Conservation (phyloP, 2,113 vertebrate genomes). For the Plestiodon gilberti region DNA sequence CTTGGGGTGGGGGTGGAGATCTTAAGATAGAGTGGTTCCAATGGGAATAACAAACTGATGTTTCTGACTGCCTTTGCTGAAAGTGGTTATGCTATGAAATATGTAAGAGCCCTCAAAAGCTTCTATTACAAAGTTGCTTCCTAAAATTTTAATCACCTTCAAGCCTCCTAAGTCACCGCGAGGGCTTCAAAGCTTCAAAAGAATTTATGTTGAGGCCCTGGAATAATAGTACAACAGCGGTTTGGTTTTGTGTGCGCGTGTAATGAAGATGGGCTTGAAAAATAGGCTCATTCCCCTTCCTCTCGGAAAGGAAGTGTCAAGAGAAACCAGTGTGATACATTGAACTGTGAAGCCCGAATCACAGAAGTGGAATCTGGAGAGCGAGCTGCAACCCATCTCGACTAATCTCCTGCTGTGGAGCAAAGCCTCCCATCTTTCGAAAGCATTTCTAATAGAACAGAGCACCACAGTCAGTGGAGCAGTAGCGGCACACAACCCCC, state of each 20-base stretch:
- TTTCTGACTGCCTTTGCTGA: slow-evolving; percentile 17
- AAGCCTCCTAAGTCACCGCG: slow-evolving; percentile 46
- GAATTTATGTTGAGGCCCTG: slow-evolving; percentile 31
- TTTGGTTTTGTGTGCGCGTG: slow-evolving; percentile 38
- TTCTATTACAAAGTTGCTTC: slow-evolving; percentile 48
- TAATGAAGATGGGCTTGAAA: slow-evolving; percentile 42
- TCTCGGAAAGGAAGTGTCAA: slow-evolving; percentile 36
- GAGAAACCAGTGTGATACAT: slow-evolving; percentile 37
- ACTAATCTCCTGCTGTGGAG: not conserved
- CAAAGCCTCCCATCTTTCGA: not conserved
- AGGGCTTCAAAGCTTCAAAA: slow-evolving; percentile 46
- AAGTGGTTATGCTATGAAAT: slow-evolving; percentile 45
- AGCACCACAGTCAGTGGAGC: not conserved
- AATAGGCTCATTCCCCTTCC: not conserved
- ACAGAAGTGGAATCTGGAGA: not conserved
- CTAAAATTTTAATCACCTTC: slow-evolving; percentile 58
- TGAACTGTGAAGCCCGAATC: slow-evolving; percentile 30
- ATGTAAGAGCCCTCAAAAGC: slow-evolving; percentile 14
- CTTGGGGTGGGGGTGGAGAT: not conserved
- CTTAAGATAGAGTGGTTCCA: slow-evolving; percentile 29
- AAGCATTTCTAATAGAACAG: not conserved
- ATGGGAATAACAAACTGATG: slow-evolving; percentile 22
- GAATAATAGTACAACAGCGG: slow-evolving; percentile 21
- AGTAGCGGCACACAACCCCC: not conserved
- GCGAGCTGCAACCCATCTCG: not conserved